Evolutionary conservation across 2,888 invertebrate species (phyloP).

Genomic region (Dryococelus australis): DNA sequence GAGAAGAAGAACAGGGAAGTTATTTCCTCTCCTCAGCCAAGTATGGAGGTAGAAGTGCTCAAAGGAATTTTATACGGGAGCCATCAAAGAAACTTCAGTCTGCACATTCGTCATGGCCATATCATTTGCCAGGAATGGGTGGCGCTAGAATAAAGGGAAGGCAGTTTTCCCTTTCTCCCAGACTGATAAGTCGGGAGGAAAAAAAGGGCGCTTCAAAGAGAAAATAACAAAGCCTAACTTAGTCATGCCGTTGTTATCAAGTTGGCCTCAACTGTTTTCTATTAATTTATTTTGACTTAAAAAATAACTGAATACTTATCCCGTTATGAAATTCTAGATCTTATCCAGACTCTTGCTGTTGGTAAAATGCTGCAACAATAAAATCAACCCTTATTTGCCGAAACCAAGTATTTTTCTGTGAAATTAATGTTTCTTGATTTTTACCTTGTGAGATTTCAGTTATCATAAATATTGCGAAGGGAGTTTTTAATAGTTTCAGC

Average conservation of each 20-base stretch:
- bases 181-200: not conserved
- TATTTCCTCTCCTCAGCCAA: not conserved
- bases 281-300: too few relatives aligned
- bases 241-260: not conserved
- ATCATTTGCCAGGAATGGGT: not conserved
- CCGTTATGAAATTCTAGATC: too few relatives aligned
- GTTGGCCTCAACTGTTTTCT: too few relatives aligned
- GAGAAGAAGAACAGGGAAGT: not conserved
- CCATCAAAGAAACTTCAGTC: not conserved
- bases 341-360: too few relatives aligned
- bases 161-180: not conserved
- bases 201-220: not conserved
- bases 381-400: too few relatives aligned
- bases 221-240: not conserved
- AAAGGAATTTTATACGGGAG: not conserved
- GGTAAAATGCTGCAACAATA: too few relatives aligned
- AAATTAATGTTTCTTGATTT: too few relatives aligned
- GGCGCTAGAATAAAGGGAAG: not conserved
- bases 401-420: too few relatives aligned
- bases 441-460: too few relatives aligned
- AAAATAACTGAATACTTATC: too few relatives aligned
- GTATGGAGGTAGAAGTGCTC: not conserved
- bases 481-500: too few relatives aligned
- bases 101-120: not conserved
- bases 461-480: too few relatives aligned